A percentile compares a stretch with the other conserved stretches of the same genome.
Conservation (phyloP, 2,797 vertebrate species). For the Mormyrops boulengeri region DNA sequence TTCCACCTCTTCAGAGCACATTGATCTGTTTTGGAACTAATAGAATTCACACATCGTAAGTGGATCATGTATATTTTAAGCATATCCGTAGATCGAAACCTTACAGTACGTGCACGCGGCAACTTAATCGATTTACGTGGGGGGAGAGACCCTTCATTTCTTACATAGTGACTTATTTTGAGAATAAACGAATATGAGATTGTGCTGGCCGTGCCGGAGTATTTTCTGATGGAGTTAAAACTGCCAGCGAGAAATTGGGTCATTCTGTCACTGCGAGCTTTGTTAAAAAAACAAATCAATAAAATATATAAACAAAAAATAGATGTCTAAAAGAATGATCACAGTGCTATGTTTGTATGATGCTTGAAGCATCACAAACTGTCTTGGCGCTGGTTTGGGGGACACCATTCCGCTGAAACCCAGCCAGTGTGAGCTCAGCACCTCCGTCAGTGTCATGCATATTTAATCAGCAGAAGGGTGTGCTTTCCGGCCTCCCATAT, state of each 20-base stretch:
- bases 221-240: constrained; percentile 44
- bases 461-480: constrained; percentile 58
- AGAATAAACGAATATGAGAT: constrained; percentile 36
- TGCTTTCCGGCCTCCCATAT: constrained; percentile 57
- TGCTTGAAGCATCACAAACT: constrained; percentile 38
- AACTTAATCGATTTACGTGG: constrained; percentile 47
- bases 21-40: constrained; percentile 63
- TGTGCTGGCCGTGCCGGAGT: constrained; percentile 38
- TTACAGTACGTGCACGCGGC: constrained; percentile 60
- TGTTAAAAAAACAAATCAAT: constrained; percentile 30
- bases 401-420: constrained; percentile 33
- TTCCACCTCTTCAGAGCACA: constrained; percentile 61
- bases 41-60: constrained; percentile 61
- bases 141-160: constrained; percentile 31
- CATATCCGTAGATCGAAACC: constrained; percentile 55
- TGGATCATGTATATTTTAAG: constrained; percentile 64
- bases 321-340: constrained; percentile 55
- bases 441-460: constrained; percentile 62
- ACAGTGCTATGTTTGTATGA: constrained; percentile 56
- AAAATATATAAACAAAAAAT: constrained; percentile 41
- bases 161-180: constrained; percentile 19
- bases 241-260: constrained; percentile 43
- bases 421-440: constrained; percentile 48
- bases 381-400: constrained; percentile 39
- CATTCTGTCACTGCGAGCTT: constrained; percentile 46